Conservation (phyloP, 1,140 invertebrate species). For the Frieseomelitta varia region DNA sequence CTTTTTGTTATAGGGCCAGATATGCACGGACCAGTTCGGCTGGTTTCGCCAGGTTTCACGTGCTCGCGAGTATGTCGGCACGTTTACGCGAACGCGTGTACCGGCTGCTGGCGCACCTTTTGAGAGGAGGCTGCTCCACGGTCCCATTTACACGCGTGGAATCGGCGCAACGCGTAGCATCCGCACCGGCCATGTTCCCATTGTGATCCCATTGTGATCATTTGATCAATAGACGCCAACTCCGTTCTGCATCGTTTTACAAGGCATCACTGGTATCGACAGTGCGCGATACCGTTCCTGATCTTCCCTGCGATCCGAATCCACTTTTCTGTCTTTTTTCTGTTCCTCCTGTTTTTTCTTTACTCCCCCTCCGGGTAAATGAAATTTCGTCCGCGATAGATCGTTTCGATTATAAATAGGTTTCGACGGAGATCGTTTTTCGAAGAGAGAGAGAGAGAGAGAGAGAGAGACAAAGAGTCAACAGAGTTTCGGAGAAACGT, state of each 20-base stretch:
- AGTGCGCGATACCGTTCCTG: constrained; percentile 29
- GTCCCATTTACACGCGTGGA: constrained; percentile 36
- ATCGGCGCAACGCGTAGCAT: constrained; percentile 27
- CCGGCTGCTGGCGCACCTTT: background rate
- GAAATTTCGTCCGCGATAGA: background rate
- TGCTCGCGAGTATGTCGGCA: constrained; percentile 1
- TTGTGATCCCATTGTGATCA: constrained; percentile 55
- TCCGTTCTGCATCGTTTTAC: constrained; percentile 37
- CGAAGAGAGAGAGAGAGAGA: too few species aligned
- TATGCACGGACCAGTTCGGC: too few species aligned
- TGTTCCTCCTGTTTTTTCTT: background rate
- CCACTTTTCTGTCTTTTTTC: background rate
- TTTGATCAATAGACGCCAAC: constrained; percentile 47
- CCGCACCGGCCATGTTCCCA: constrained; percentile 18
- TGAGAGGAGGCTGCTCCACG: background rate
- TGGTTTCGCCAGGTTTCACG: background rate
- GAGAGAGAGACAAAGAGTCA: background rate
- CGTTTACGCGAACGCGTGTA: background rate
- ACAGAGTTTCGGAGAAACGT: background rate
- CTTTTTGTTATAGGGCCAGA: background rate
- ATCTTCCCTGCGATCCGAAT: constrained; percentile 1
- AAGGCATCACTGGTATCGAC: constrained; percentile 39
- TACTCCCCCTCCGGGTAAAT: too few species aligned
- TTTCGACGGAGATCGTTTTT: background rate
- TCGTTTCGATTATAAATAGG: background rate